Percentiles rank a stretch among this genome's conserved stretches.
phyloP scores from a whole-genome alignment of 2,113 vertebrate genomes.

The Sisor rabdophorus region DNA sequence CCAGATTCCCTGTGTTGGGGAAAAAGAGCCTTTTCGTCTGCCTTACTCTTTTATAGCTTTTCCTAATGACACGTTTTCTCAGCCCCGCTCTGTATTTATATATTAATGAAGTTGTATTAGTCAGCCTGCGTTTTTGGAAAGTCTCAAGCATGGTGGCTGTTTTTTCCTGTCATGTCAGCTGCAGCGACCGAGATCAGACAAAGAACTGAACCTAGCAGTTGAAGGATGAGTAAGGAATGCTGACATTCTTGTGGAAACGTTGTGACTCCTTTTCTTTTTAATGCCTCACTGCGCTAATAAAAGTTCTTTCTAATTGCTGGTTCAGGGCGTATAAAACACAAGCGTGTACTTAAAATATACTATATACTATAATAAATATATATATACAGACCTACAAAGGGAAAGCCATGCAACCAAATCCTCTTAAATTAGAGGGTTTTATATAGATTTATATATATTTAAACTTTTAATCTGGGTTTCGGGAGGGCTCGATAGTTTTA shows the following conservation, averaged over 20 bases:
- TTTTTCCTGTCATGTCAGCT: constrained; percentile 49
- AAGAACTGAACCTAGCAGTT: neutral
- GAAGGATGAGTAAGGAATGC: constrained; percentile 57
- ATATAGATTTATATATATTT: neutral
- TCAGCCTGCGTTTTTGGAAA: constrained; percentile 48
- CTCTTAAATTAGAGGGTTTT: neutral
- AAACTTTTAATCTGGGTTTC: neutral
- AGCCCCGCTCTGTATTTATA: constrained; percentile 15
- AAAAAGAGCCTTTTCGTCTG: neutral
- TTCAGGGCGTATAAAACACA: constrained; percentile 19
- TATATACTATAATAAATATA: no score
- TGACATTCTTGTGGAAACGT: neutral
- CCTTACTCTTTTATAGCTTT: constrained; percentile 29
- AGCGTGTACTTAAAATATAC: constrained; percentile 4
- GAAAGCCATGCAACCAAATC: neutral
- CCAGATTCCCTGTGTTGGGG: constrained; percentile 17
- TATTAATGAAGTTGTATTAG: neutral
- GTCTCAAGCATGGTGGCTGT: constrained; percentile 21
- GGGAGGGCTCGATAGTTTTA: neutral
- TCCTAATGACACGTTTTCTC: constrained; percentile 25
- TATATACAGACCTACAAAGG: constrained; percentile 19
- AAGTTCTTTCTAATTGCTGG: constrained; percentile 35
- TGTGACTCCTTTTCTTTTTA: constrained; percentile 21
- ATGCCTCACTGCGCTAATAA: constrained; percentile 32
- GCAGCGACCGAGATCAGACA: constrained; percentile 13